phyloP scores from a whole-genome alignment of 2,797 vertebrate genomes.

The Onychomys torridus region DNA sequence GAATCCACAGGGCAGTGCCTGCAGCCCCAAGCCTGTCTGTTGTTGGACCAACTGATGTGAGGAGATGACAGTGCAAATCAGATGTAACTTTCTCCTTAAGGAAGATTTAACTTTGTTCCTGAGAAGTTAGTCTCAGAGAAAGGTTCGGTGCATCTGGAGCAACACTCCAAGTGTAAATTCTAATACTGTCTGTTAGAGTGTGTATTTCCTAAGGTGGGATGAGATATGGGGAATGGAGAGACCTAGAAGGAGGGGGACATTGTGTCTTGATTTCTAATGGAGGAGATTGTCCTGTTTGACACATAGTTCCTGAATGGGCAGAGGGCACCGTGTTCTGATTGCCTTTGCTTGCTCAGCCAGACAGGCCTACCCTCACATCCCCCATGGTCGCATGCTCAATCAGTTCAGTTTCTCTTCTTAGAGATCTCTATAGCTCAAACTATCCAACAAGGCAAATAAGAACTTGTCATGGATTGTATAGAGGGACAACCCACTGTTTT shows the following conservation, averaged over 20 bases:
- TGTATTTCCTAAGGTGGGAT: background rate
- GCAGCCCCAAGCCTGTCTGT: background rate
- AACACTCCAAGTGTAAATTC: conserved; percentile 7
- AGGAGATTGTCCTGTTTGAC: background rate
- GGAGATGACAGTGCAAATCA: conserved; percentile 5
- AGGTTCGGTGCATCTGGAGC: background rate
- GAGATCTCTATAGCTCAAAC: background rate
- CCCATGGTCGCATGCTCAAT: background rate
- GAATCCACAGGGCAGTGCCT: background rate
- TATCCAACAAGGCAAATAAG: background rate
- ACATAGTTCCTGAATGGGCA: background rate
- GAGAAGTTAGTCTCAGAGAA: background rate
- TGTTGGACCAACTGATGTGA: background rate
- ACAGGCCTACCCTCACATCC: fast-evolving
- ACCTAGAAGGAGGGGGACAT: background rate
- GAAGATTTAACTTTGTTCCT: background rate
- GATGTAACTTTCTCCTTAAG: background rate
- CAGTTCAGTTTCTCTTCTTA: background rate
- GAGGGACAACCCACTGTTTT: background rate
- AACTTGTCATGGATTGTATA: background rate
- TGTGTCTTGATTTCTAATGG: background rate
- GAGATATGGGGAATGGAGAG: background rate
- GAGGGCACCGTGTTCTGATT: background rate
- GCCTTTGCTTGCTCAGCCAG: background rate
- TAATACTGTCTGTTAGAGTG: conserved; percentile 22